phyloP scores from a whole-genome alignment of 2,113 vertebrate genomes.

The Lonchura striata region DNA sequence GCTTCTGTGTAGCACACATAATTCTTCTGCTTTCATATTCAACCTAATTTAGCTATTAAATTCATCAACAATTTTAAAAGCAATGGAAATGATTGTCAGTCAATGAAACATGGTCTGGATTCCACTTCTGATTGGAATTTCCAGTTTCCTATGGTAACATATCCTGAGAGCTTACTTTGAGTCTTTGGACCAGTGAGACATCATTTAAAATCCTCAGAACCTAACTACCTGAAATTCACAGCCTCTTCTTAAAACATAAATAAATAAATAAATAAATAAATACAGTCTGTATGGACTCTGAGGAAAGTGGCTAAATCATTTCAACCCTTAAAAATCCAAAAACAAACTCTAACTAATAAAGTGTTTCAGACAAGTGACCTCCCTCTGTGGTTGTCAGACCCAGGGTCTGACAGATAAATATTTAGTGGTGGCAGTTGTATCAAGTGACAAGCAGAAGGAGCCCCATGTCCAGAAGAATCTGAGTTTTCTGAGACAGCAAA shows the following conservation, averaged over 20 bases:
- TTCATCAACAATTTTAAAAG: not conserved
- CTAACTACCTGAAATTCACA: not conserved
- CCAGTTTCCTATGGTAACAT: not conserved
- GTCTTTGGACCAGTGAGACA: not conserved
- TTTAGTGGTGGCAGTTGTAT: not conserved
- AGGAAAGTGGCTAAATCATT: not conserved
- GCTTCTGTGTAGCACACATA: not conserved
- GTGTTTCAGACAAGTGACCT: not conserved
- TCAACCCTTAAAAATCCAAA: not conserved
- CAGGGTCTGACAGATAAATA: not conserved
- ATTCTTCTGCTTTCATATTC: not conserved
- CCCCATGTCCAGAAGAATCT: not conserved
- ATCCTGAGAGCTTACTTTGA: not conserved
- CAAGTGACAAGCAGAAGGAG: not conserved
- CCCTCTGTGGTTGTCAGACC: not conserved
- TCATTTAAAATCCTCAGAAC: not conserved
- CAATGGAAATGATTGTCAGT: not conserved
- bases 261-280: not conserved
- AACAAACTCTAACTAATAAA: not conserved
- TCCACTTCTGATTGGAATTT: not conserved
- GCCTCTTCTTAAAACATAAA: not conserved
- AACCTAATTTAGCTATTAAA: not conserved
- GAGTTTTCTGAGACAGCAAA: not conserved
- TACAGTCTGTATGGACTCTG: not conserved
- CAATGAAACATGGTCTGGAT: not conserved